These are phyloP conservation scores for Tinea trinotella DNA, from an alignment of 2,888 invertebrate genomes.

Conservation along the genomic window DNA sequence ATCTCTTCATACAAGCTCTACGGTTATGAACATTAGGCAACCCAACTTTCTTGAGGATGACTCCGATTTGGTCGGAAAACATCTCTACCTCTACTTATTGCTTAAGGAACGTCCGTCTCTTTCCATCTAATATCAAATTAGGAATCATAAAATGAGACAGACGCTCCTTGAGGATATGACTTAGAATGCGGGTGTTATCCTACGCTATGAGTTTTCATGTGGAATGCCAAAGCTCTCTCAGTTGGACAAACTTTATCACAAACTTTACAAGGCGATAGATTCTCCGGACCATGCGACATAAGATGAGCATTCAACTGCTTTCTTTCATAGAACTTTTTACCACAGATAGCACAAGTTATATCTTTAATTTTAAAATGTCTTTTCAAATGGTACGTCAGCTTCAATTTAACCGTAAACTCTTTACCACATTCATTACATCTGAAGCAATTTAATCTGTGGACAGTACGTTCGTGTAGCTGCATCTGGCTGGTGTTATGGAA, in stretches of 20 bases:
- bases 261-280: neutral
- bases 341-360: neutral
- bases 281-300: constrained; percentile 3
- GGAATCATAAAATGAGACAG: too few relatives aligned
- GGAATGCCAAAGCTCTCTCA: neutral
- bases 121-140: too few relatives aligned
- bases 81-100: too few relatives aligned
- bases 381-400: neutral
- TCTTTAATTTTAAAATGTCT: constrained; percentile 11
- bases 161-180: neutral
- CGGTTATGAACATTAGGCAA: too few relatives aligned
- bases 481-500: constrained; percentile 43
- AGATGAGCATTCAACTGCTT: constrained; percentile 6
- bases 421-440: constrained; percentile 1
- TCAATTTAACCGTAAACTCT: constrained; percentile 3
- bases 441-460: constrained; percentile 33
- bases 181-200: too few relatives aligned
- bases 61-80: too few relatives aligned
- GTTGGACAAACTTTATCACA: neutral
- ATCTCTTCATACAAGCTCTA: too few relatives aligned
- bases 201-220: neutral
- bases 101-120: too few relatives aligned
- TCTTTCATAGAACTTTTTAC: constrained; percentile 7
- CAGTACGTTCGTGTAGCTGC: constrained; percentile 39
- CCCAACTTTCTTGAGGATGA: too few relatives aligned